Evolutionary conservation across 2,113 vertebrate genomes (phyloP), one percentile per base, ranked within the genome.

Genomic region (Anguilla japonica): DNA sequence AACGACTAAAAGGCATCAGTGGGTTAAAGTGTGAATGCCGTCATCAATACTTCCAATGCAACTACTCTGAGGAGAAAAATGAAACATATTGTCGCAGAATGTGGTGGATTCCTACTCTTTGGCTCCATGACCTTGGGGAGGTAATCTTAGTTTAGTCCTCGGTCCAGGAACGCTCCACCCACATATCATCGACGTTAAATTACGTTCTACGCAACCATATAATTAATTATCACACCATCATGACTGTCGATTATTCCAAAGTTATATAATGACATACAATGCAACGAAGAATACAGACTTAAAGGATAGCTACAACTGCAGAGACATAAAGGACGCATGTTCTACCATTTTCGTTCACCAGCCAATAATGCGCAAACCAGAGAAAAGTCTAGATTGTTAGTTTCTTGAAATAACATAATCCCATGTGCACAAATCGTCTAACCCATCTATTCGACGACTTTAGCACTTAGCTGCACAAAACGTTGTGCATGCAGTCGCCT

Each of bases 401-500:
- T 75, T 75, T 75, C 71, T 75, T 75, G n/a, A 71, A 71, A 71
- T 71, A 71, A 75, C n/a, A 34, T 34, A 75, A 75, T 75, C 29
- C 71, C 71, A 6, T 75, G 26, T 75, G 71, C n/a, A 75, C 71
- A 87, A 18, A 6, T 46, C 60, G 41, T 84, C 22, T 78, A 53
- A 34, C 29, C 14, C 8, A 41, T 82, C 56, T 9, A 83, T 82
- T 71, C 63, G n/a, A 71, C 71, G 26, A n/a, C n/a, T n/a, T 75
- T 34, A 13, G 13, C 71, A 29, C 71, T 75, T 13, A 53, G 20
- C 20, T 85, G 40, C 26, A 41, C 39, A 88, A 87, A 83, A 86
- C 46, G 43, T 41, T 79, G 79, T 87, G 53, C 78, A 90, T 8
- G 60, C 87, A 88, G 91, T 91, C 84, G 90, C 90, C 88, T 91